Percentiles rank a stretch among this genome's conserved stretches.
These are phyloP conservation scores for Pachymerium ferrugineum DNA, from an alignment of 2,888 invertebrate genomes.

Conservation along the genomic window DNA sequence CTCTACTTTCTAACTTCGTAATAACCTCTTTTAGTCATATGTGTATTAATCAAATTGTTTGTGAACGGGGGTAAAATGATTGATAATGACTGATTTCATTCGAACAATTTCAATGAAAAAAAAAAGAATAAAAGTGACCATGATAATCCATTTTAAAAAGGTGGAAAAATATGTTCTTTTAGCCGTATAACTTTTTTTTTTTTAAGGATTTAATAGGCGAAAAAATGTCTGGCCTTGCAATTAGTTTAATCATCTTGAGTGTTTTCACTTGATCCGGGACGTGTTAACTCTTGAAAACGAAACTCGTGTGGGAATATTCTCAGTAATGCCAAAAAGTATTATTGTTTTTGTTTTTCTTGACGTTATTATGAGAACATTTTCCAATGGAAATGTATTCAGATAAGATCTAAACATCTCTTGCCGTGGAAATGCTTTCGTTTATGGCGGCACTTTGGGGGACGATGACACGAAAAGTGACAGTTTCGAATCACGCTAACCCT, in stretches of 20 bases:
- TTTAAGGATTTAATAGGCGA: too few species aligned
- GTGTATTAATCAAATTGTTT: too few species aligned
- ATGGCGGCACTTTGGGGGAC: background rate
- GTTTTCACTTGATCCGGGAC: slow-evolving; percentile 23
- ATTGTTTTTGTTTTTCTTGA: slow-evolving; percentile 1
- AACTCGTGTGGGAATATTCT: slow-evolving; percentile 24
- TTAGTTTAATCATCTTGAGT: background rate
- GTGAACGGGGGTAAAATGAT: too few species aligned
- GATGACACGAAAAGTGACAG: slow-evolving; percentile 1
- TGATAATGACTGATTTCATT: too few species aligned
- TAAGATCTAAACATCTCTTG: slow-evolving; percentile 6
- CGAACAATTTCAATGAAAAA: too few species aligned
- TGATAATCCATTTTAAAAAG: too few species aligned
- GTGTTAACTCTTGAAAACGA: slow-evolving; percentile 6
- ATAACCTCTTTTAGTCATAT: too few species aligned
- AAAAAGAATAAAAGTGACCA: too few species aligned
- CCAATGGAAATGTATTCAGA: background rate
- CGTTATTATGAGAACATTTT: slow-evolving; percentile 17
- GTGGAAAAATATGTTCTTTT: too few species aligned
- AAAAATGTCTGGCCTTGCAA: slow-evolving; percentile 10
- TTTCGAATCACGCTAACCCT: background rate
- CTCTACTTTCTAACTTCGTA: background rate
- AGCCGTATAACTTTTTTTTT: too few species aligned
- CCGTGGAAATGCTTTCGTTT: slow-evolving; percentile 15
- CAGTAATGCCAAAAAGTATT: slow-evolving; percentile 15